Evolutionary conservation across 2,888 invertebrate genomes (phyloP).

Genomic region (Gastracanthus pulcherrimus): DNA sequence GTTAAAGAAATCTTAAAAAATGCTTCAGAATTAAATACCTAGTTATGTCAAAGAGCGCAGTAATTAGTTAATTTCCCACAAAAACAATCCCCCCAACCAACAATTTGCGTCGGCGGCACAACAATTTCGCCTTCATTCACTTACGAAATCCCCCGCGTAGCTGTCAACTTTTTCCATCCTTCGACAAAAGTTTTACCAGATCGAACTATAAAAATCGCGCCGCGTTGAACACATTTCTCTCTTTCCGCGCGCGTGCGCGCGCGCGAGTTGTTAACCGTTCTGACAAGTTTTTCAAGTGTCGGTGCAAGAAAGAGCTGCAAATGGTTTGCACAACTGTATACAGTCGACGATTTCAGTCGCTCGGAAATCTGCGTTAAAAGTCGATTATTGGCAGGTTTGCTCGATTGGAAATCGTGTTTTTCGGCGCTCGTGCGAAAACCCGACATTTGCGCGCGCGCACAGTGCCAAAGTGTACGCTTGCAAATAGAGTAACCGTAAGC

Average conservation of each 20-base stretch:
- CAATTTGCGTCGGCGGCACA: neutral
- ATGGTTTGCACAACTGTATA: neutral
- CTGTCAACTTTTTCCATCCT: too few relatives aligned
- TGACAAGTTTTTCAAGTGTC: neutral
- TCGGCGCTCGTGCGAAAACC: neutral
- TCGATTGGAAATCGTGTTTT: neutral
- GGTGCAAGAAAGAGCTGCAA: neutral
- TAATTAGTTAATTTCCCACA: neutral
- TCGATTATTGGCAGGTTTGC: neutral
- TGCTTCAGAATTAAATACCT: neutral
- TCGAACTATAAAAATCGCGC: neutral
- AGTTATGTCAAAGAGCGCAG: neutral
- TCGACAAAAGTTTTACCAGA: neutral
- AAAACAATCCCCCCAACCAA: neutral
- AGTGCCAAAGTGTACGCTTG: neutral
- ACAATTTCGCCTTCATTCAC: neutral
- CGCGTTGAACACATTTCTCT: neutral
- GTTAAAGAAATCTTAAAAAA: neutral
- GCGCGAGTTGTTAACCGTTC: too few relatives aligned
- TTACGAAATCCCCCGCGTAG: too few relatives aligned
- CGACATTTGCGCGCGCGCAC: neutral
- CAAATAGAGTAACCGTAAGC: too few relatives aligned
- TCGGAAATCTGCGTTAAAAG: conserved; percentile 4
- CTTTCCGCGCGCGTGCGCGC: neutral
- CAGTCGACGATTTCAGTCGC: neutral